These are phyloP conservation scores for Sceloporus tristichus DNA, from an alignment of 2,113 vertebrate genomes.

Conservation along the genomic window DNA sequence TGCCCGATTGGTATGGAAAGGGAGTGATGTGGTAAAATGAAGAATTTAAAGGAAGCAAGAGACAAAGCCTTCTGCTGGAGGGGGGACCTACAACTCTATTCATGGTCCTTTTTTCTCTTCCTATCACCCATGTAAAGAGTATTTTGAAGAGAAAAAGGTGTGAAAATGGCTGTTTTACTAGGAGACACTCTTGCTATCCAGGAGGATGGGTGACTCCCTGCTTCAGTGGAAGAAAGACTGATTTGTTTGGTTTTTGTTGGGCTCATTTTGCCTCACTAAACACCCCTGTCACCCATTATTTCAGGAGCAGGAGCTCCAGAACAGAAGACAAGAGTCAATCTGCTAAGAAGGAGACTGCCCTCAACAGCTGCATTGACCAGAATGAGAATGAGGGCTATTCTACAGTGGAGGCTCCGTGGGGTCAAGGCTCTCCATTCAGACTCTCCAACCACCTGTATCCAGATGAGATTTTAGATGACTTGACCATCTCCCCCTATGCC, in stretches of 20 bases:
- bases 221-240: background rate
- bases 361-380: slow-evolving; percentile 69
- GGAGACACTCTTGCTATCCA: background rate
- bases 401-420: slow-evolving; percentile 80
- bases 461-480: slow-evolving; percentile 85
- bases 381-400: slow-evolving; percentile 85
- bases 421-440: slow-evolving; percentile 60
- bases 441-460: slow-evolving; percentile 75
- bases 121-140: background rate
- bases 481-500: slow-evolving; percentile 95
- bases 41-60: background rate
- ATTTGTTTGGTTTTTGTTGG: accelerated
- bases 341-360: slow-evolving; percentile 59
- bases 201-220: background rate
- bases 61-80: background rate
- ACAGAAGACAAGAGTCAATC: slow-evolving; percentile 57
- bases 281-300: accelerated
- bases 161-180: background rate
- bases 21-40: background rate
- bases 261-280: accelerated
- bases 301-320: slow-evolving; percentile 54
- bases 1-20: background rate
- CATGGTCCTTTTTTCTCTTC: background rate
- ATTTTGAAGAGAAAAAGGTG: background rate
- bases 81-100: too few relatives aligned